Percentiles rank a stretch among this genome's conserved stretches.
Evolutionary conservation across 2,113 vertebrate genomes (phyloP).

Genomic region (Boulengeromyrus knoepffleri): DNA sequence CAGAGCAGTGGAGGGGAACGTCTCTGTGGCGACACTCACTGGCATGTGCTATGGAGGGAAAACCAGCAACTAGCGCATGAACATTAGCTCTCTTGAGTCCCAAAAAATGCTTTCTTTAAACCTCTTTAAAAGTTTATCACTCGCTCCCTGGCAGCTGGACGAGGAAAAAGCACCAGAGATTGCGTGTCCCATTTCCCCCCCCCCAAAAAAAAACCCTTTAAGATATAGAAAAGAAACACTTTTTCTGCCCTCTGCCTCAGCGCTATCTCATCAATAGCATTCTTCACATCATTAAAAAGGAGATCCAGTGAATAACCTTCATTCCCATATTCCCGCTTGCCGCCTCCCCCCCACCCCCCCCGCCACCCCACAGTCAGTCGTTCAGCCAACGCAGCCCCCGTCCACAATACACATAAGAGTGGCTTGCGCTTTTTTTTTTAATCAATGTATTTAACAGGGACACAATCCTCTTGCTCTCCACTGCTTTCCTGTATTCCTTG

Average conservation of each 20-base stretch:
- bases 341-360: neutral
- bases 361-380: neutral
- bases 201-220: neutral
- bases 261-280: neutral
- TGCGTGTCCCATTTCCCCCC: neutral
- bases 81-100: neutral
- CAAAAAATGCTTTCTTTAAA: neutral
- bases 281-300: neutral
- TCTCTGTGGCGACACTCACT: neutral
- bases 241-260: neutral
- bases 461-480: neutral
- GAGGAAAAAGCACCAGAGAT: neutral
- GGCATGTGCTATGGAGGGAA: neutral
- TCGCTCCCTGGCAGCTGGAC: neutral
- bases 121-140: neutral
- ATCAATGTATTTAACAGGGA: neutral
- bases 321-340: neutral
- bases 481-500: neutral
- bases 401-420: neutral
- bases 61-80: neutral
- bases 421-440: neutral
- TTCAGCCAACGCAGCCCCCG: neutral
- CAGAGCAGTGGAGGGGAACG: neutral
- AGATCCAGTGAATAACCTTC: neutral
- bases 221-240: neutral